Evolutionary conservation across 2,113 vertebrate species (phyloP).

Genomic region (Centropristis striata): DNA sequence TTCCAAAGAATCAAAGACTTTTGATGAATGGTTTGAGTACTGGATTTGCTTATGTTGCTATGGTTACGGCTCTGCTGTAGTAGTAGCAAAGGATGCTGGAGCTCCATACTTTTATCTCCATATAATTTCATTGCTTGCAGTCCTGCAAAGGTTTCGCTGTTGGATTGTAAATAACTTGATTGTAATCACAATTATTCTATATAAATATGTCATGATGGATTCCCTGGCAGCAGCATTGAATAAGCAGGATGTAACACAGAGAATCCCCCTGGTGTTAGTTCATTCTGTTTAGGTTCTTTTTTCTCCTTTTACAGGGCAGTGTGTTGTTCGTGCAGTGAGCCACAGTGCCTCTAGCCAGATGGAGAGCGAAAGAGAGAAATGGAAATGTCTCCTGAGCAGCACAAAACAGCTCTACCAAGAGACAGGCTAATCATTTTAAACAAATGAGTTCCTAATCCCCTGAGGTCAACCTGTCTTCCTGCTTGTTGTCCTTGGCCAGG

Average conservation of each 20-base stretch:
- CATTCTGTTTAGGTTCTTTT: not conserved
- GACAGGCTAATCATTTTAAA: not conserved
- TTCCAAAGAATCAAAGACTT: not conserved
- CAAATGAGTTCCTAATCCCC: not conserved
- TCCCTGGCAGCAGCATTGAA: not conserved
- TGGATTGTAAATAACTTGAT: not conserved
- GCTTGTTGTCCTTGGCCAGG: not conserved
- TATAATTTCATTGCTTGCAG: not conserved
- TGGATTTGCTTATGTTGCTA: constrained; percentile 21
- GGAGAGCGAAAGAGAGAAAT: not conserved
- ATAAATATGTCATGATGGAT: not conserved
- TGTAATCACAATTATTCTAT: not conserved
- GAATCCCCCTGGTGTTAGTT: not conserved
- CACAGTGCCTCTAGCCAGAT: not conserved
- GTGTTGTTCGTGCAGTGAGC: not conserved
- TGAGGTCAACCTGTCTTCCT: not conserved
- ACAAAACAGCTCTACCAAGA: not conserved
- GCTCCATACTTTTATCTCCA: not conserved
- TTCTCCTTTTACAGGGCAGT: not conserved
- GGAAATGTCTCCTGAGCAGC: constrained; percentile 1
- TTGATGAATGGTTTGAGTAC: not conserved
- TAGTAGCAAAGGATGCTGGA: not conserved
- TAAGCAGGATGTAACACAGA: not conserved
- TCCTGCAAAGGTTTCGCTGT: not conserved
- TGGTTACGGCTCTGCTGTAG: constrained; percentile 13